Conservation (phyloP, 2,888 invertebrate genomes). For the Crepidodera aurea region DNA sequence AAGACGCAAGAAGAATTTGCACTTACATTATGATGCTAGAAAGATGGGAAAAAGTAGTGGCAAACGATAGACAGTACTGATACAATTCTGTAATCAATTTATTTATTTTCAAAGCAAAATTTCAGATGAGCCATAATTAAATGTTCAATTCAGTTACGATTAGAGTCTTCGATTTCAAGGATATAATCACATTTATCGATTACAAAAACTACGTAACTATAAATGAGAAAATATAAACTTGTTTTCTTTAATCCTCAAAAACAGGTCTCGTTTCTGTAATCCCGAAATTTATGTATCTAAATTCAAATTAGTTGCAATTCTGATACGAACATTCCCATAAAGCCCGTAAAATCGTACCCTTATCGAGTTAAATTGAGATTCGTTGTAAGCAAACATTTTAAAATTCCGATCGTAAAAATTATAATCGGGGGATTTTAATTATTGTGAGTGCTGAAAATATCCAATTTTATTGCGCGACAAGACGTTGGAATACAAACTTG, state of each 20-base stretch:
- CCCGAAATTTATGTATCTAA: constrained; percentile 1
- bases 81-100: too few species aligned
- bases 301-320: constrained; percentile 14
- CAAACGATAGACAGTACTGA: too few species aligned
- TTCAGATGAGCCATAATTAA: too few species aligned
- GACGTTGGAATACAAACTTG: constrained; percentile 27
- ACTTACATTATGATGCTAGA: too few species aligned
- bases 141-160: too few species aligned
- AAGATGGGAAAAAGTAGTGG: too few species aligned
- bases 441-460: constrained; percentile 30
- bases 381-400: constrained; percentile 24
- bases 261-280: neutral
- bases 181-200: too few species aligned
- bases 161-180: too few species aligned
- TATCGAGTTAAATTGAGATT: constrained; percentile 30
- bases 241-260: neutral
- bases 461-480: constrained; percentile 27
- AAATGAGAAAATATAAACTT: neutral
- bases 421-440: constrained; percentile 35
- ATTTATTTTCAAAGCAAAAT: too few species aligned
- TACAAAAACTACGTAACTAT: too few species aligned
- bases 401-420: constrained; percentile 34
- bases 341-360: constrained; percentile 24
- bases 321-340: constrained; percentile 5
- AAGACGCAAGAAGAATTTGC: too few species aligned